Conservation (phyloP, 1,140 invertebrate genomes). For the Atopsyche davidsoni region DNA sequence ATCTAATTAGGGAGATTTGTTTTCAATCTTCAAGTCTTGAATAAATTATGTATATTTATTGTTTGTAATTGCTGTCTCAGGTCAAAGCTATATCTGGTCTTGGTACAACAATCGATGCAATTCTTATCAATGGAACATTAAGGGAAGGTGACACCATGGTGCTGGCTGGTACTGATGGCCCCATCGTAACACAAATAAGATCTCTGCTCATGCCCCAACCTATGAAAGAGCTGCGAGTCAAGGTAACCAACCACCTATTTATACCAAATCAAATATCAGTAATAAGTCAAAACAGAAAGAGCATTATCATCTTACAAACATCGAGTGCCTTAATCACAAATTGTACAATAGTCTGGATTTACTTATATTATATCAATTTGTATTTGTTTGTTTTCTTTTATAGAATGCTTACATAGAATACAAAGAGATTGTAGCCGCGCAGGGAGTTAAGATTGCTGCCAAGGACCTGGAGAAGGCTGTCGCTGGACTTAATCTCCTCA, state of each 20-base stretch:
- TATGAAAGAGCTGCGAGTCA: slow-evolving; percentile 95
- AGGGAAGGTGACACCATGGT: slow-evolving; percentile 91
- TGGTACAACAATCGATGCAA: slow-evolving; percentile 98
- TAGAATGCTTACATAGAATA: slow-evolving; percentile 94
- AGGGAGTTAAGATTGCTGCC: slow-evolving; percentile 96
- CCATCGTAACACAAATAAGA: slow-evolving; percentile 95
- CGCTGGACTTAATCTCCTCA: slow-evolving; percentile 81
- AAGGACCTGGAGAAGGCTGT: slow-evolving; percentile 98
- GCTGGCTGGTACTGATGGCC: slow-evolving; percentile 94
- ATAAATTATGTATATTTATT: not conserved
- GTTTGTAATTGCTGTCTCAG: slow-evolving; percentile 30
- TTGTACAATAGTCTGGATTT: not conserved
- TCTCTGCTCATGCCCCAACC: slow-evolving; percentile 97
- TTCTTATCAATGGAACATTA: slow-evolving; percentile 93
- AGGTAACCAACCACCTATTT: slow-evolving; percentile 53
- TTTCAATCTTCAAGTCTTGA: not conserved
- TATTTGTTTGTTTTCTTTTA: slow-evolving; percentile 32
- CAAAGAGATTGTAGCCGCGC: slow-evolving; percentile 91
- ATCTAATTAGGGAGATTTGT: too few species aligned
- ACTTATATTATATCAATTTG: not conserved
- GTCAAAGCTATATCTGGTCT: slow-evolving; percentile 96
- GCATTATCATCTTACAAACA: not conserved
- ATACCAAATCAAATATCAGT: not conserved
- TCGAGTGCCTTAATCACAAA: not conserved
- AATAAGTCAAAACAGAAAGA: not conserved